These are phyloP conservation scores for Spialia ferax DNA, from an alignment of 2,888 invertebrate species.

Conservation along the genomic window DNA sequence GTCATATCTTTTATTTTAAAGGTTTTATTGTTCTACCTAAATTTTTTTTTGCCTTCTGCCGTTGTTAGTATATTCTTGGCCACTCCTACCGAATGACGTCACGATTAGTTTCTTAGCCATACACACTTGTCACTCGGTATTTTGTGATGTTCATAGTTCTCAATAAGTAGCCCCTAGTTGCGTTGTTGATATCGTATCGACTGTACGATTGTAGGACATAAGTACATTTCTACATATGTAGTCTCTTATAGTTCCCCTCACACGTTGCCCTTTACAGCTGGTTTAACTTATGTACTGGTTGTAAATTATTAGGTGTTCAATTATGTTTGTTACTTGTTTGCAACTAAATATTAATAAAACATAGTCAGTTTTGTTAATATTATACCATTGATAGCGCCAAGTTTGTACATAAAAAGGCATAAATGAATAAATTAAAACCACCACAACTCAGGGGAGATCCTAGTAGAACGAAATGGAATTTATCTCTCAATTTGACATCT, in stretches of 20 bases:
- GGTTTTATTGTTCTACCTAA: no score
- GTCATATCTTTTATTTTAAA: no score
- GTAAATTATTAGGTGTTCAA: no score
- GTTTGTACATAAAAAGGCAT: no score
- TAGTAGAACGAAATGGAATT: background rate
- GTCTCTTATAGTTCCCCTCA: slow-evolving; percentile 72
- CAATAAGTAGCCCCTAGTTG: slow-evolving; percentile 76
- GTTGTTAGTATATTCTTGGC: no score
- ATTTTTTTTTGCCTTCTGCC: no score
- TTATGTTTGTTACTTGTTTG: background rate
- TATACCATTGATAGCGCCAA: no score
- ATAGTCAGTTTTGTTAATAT: background rate
- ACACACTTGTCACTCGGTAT: slow-evolving; percentile 60
- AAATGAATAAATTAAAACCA: background rate
- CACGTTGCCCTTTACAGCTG: no score
- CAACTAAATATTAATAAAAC: background rate
- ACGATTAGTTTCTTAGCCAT: slow-evolving; percentile 63
- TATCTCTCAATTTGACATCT: slow-evolving; percentile 7
- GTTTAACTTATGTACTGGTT: no score
- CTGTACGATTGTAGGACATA: slow-evolving; percentile 68
- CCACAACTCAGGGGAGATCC: no score
- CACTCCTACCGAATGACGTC: slow-evolving; percentile 28
- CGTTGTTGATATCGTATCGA: slow-evolving; percentile 78
- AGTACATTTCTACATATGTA: slow-evolving; percentile 80
- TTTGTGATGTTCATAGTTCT: slow-evolving; percentile 79